Conservation (phyloP, 2,113 vertebrate species). For the Herpetotheres cachinnans region DNA sequence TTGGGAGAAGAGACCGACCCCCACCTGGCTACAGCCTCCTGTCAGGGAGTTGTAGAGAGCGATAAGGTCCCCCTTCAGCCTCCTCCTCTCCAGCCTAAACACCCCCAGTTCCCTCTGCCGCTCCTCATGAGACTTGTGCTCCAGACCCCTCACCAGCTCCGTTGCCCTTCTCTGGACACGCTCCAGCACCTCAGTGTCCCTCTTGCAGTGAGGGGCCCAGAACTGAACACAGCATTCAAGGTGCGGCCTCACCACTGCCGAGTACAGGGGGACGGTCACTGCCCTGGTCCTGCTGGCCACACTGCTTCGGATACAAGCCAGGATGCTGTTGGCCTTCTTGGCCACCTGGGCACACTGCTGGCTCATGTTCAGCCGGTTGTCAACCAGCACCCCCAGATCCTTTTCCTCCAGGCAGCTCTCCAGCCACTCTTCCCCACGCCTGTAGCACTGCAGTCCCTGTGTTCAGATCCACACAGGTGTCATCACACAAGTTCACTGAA, state of each 20-base stretch:
- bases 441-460: background rate
- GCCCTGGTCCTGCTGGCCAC: background rate
- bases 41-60: background rate
- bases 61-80: background rate
- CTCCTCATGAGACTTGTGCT: background rate
- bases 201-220: background rate
- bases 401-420: background rate
- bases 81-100: background rate
- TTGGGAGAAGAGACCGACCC: background rate
- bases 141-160: too few relatives aligned
- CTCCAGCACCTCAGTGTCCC: background rate
- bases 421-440: background rate
- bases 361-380: background rate
- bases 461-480: background rate
- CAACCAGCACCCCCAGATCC: rapidly evolving
- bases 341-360: background rate
- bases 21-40: background rate
- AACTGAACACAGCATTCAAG: rapidly evolving
- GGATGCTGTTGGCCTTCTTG: background rate
- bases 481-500: background rate
- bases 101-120: background rate
- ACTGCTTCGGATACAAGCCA: background rate
- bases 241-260: background rate
- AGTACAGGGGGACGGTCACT: background rate
- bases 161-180: rapidly evolving